phyloP scores from a whole-genome alignment of 92 coral and sea anemone genomes.

The Phenganax stokvisi region DNA sequence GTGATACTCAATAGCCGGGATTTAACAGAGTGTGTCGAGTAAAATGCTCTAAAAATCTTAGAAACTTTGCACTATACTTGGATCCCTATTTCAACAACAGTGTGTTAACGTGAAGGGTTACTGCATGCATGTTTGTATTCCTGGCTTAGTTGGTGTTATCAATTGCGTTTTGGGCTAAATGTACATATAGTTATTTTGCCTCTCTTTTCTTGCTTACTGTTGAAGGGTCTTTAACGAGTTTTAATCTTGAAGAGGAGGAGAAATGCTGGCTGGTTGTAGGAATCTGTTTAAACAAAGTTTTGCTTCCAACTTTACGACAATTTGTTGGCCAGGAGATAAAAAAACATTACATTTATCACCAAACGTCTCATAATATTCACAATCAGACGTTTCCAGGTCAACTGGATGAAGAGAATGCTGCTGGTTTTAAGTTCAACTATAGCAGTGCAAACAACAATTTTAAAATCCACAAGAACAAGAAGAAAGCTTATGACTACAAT shows the following conservation, averaged over 20 bases:
- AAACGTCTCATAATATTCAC: slow-evolving; percentile 43
- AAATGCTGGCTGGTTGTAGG: slow-evolving; percentile 86
- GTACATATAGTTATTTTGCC: background rate
- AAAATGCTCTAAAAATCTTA: too few relatives aligned
- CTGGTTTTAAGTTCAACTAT: slow-evolving; percentile 43
- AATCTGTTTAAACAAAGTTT: slow-evolving; percentile 56
- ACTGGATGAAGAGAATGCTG: slow-evolving; percentile 36
- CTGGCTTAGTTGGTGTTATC: too few relatives aligned
- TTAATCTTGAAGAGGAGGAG: slow-evolving; percentile 54
- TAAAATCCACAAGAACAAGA: slow-evolving; percentile 21
- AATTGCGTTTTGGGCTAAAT: background rate
- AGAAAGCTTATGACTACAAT: slow-evolving; percentile 50
- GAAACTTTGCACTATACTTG: too few relatives aligned
- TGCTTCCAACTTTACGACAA: slow-evolving; percentile 58
- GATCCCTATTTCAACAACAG: too few relatives aligned
- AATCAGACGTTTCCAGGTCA: slow-evolving; percentile 39
- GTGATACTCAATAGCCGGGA: too few relatives aligned
- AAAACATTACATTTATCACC: slow-evolving; percentile 51
- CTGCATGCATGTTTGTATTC: too few relatives aligned
- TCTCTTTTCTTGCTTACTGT: background rate
- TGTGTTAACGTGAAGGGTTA: too few relatives aligned
- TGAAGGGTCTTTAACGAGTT: background rate
- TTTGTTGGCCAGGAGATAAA: slow-evolving; percentile 46
- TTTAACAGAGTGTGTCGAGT: too few relatives aligned
- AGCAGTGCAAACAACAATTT: slow-evolving; percentile 67